Percentiles rank a stretch among this genome's conserved stretches.
Evolutionary conservation across 2,113 vertebrate species (phyloP).

Genomic region (Clinocottus analis): DNA sequence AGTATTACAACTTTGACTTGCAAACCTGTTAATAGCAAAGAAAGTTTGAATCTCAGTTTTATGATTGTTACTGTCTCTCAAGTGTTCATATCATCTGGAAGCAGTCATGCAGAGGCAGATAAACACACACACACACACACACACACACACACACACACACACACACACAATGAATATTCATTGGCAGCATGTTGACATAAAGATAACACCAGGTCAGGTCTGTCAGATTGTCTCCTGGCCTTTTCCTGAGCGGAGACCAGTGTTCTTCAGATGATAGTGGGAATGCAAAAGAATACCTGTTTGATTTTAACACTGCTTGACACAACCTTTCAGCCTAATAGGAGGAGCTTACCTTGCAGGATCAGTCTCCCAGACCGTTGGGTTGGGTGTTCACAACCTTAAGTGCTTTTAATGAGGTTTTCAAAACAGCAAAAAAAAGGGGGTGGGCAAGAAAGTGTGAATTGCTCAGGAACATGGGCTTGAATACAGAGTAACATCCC

Average conservation of each 20-base stretch:
- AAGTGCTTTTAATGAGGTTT: conserved; percentile 64
- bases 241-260: conserved; percentile 42
- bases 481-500: conserved; percentile 31
- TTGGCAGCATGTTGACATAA: conserved; percentile 51
- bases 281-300: conserved; percentile 46
- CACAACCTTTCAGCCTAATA: conserved; percentile 64
- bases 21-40: not conserved
- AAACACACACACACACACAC: conserved; percentile 21
- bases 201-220: conserved; percentile 66
- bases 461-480: conserved; percentile 3
- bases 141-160: conserved; percentile 16
- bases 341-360: conserved; percentile 52
- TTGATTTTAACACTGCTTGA: conserved; percentile 66
- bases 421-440: conserved; percentile 55
- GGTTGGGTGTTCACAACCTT: conserved; percentile 43
- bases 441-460: not conserved
- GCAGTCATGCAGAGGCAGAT: conserved; percentile 37
- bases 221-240: conserved; percentile 67
- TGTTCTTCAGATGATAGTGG: conserved; percentile 49
- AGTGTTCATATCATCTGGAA: conserved; percentile 47
- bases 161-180: conserved; percentile 77
- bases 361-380: not conserved
- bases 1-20: not conserved
- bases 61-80: conserved; percentile 25
- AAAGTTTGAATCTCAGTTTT: conserved; percentile 22